Evolutionary conservation across 2,113 vertebrate species (phyloP).

Genomic region (Oreochromis tanganicae): DNA sequence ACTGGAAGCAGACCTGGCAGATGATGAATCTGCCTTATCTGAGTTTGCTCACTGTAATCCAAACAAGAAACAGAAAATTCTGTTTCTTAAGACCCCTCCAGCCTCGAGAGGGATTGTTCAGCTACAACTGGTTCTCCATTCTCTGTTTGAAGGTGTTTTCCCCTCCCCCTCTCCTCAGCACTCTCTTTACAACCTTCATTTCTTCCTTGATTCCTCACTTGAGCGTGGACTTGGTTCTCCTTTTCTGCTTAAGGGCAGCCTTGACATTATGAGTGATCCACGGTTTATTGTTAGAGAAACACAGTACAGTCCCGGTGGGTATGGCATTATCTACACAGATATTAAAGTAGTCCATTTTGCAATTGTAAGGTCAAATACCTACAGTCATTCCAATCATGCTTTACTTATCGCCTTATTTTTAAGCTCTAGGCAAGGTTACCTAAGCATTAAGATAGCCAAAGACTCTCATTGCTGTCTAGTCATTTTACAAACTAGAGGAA

Average conservation of each 20-base stretch:
- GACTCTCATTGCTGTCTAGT: not conserved
- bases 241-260: not conserved
- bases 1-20: not conserved
- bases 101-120: not conserved
- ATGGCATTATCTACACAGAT: not conserved
- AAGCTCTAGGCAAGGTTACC: not conserved
- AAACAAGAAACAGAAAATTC: not conserved
- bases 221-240: not conserved
- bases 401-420: not conserved
- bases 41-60: not conserved
- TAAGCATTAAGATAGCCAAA: not conserved
- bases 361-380: not conserved
- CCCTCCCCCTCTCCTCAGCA: rapidly evolving
- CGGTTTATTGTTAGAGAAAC: not conserved
- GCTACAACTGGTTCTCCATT: not conserved
- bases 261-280: not conserved
- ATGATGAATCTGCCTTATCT: not conserved
- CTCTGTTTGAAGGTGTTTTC: not conserved
- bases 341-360: not conserved
- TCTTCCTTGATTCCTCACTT: not conserved
- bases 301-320: rapidly evolving
- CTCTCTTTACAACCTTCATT: not conserved
- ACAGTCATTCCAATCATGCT: not conserved
- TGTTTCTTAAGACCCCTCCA: not conserved
- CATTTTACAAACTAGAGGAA: not conserved